Evolutionary conservation across 2,797 vertebrate species (phyloP), one percentile per base, ranked within the genome.

Genomic region (Chelon auratus): DNA sequence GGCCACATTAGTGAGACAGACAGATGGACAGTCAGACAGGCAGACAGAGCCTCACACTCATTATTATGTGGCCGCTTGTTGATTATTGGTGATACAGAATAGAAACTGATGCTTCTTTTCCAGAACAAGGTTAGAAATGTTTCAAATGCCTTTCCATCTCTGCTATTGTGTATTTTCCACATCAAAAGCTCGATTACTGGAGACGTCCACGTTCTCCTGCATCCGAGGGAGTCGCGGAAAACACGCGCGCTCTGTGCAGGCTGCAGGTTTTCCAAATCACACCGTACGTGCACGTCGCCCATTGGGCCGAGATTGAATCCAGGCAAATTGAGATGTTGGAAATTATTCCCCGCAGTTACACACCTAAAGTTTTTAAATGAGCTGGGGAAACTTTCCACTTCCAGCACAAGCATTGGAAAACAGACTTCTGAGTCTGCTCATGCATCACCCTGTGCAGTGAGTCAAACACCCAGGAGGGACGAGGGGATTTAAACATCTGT

Each of bases 1-100:
- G 85, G 89, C 84, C 77, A 71, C 81, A 82, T 89, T 80, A 78
- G 80, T 65, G 77, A 88, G 88, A 87, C 68, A 66, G 86, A 81
- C 84, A 86, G 83, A 90, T 72, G 70, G 83, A 70, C 80, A 72
- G 80, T 62, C 78, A 79, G 78, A 74, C 62, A 72, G 66, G n/a
- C 78, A 83, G 80, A 72, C 80, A 86, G 58, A 72, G 61, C 70
- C 62, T 72, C 62, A 52, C 70, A 56, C 64, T 68, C 9, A 58
- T 72, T 68, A 60, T 77, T 70, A 65, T 74, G 62, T 59, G 62
- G 57, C 50, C 77, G 56, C 53, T 40, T 61, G 64, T 68, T 80
- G 76, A 76, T 80, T 64, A 56, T 72, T 62, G 58, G 17, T 59
- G 54, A 69, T 63, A n/a, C 24, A 36, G 50, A 67, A 59, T 62